A percentile compares a stretch with the other conserved stretches of the same genome.
phyloP scores from a whole-genome alignment of 1,140 invertebrate genomes.

The Lutraria rhynchaena region DNA sequence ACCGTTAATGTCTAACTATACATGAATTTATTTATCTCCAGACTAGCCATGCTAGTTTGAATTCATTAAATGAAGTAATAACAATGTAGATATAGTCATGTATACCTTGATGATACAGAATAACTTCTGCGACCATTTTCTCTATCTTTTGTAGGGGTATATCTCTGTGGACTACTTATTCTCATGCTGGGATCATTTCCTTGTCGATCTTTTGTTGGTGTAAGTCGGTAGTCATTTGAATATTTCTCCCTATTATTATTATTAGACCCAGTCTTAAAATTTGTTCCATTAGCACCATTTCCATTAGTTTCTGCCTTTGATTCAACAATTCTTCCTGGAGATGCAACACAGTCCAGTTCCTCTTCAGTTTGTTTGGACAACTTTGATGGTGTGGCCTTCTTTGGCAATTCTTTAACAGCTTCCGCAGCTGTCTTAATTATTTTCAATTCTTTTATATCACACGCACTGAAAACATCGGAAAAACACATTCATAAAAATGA shows the following conservation, averaged over 20 bases:
- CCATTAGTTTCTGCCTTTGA: conserved; percentile 27
- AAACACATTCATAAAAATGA: background rate
- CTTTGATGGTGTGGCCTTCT: conserved; percentile 71
- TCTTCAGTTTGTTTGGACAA: conserved; percentile 69
- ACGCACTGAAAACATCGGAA: conserved; percentile 83
- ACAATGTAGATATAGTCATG: no score
- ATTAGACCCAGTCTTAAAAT: background rate
- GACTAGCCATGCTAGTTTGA: no score
- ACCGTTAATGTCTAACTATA: no score
- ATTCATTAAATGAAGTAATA: no score
- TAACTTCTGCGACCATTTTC: conserved; percentile 22
- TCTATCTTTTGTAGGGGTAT: conserved; percentile 10
- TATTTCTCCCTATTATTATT: conserved; percentile 10
- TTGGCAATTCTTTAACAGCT: conserved; percentile 81
- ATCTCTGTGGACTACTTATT: conserved; percentile 17
- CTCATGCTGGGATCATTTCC: background rate
- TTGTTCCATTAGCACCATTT: conserved; percentile 1
- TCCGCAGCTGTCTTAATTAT: conserved; percentile 85
- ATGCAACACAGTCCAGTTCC: conserved; percentile 62
- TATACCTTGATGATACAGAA: conserved; percentile 2
- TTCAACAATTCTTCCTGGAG: conserved; percentile 71
- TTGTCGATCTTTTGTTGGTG: background rate
- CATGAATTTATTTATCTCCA: no score
- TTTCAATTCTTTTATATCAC: conserved; percentile 85
- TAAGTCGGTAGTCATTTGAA: background rate